These are phyloP conservation scores for Eupithecia inturbata DNA, from an alignment of 2,888 invertebrate species.

Conservation along the genomic window DNA sequence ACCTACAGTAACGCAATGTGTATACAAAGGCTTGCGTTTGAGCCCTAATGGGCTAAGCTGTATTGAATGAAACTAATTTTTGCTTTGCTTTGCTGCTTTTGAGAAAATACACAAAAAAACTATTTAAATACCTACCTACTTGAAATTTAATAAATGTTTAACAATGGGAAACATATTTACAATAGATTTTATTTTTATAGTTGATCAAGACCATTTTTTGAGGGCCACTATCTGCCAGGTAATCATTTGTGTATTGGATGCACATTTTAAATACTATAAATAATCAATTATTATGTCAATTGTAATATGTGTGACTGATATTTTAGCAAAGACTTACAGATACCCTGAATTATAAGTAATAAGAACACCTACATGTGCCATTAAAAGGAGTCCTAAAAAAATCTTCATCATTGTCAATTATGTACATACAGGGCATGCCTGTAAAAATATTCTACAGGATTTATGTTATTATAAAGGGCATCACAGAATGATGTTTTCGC, in stretches of 20 bases:
- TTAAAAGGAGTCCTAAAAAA: conserved; percentile 20
- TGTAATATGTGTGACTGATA: conserved; percentile 27
- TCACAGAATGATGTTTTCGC: conserved; percentile 25
- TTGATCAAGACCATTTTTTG: conserved; percentile 21
- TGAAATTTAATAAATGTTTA: conserved; percentile 19
- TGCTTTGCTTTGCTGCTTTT: conserved; percentile 9
- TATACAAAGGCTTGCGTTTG: neutral
- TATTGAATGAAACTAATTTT: conserved; percentile 2
- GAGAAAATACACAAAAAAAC: conserved; percentile 10
- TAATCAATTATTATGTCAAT: conserved; percentile 32
- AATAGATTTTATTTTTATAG: conserved; percentile 44
- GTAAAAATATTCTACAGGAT: conserved; percentile 19
- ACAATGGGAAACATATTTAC: conserved; percentile 46
- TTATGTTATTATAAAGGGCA: conserved; percentile 11
- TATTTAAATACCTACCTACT: conserved; percentile 17
- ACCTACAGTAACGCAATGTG: neutral
- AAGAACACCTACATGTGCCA: conserved; percentile 23
- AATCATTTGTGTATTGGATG: conserved; percentile 19
- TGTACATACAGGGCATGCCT: conserved; percentile 35
- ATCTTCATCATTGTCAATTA: conserved; percentile 25
- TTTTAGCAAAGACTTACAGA: conserved; percentile 32
- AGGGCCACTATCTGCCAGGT: conserved; percentile 1
- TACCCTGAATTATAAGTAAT: conserved; percentile 32
- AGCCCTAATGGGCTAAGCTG: neutral
- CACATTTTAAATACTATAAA: conserved; percentile 28